These are phyloP conservation scores for Prostheceraeus crozeri DNA, from an alignment of 2,888 invertebrate species.

Conservation along the genomic window DNA sequence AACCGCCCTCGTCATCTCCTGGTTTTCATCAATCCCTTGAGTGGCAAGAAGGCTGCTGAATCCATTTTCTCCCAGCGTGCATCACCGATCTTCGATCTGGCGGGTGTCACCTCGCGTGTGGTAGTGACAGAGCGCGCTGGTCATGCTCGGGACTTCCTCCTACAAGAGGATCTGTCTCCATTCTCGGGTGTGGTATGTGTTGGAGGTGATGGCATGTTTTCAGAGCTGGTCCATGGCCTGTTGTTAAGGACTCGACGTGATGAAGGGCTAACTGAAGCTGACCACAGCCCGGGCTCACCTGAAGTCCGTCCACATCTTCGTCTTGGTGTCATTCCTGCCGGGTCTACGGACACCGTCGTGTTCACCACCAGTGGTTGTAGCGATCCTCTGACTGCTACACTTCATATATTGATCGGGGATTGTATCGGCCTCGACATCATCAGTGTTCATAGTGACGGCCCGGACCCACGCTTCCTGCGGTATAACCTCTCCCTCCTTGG, in stretches of 20 bases:
- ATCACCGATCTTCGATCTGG: slow-evolving; percentile 58
- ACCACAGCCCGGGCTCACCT: slow-evolving; percentile 56
- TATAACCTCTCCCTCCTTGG: slow-evolving; percentile 71
- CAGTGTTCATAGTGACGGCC: slow-evolving; percentile 63
- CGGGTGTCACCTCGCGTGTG: slow-evolving; percentile 60
- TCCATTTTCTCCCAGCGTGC: slow-evolving; percentile 69
- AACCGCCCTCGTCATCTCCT: slow-evolving; percentile 66
- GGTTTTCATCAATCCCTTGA: slow-evolving; percentile 75
- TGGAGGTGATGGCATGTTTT: slow-evolving; percentile 78
- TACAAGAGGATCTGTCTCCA: slow-evolving; percentile 49
- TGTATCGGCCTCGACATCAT: slow-evolving; percentile 68
- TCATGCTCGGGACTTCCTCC: slow-evolving; percentile 34
- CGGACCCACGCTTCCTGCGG: slow-evolving; percentile 62
- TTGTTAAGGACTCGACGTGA: slow-evolving; percentile 62
- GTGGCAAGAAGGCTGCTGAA: slow-evolving; percentile 69
- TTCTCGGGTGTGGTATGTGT: slow-evolving; percentile 66
- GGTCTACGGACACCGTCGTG: slow-evolving; percentile 60
- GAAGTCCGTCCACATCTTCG: slow-evolving; percentile 54
- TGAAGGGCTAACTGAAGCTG: slow-evolving; percentile 60
- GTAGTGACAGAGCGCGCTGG: slow-evolving; percentile 34
- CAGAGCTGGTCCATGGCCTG: slow-evolving; percentile 70
- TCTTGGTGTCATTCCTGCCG: slow-evolving; percentile 61
- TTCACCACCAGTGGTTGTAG: slow-evolving; percentile 72
- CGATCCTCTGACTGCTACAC: slow-evolving; percentile 70
- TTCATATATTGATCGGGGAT: slow-evolving; percentile 68